Base-by-base conservation (phyloP, 2,888 invertebrate genomes). In the Selenia dentaria region DNA sequence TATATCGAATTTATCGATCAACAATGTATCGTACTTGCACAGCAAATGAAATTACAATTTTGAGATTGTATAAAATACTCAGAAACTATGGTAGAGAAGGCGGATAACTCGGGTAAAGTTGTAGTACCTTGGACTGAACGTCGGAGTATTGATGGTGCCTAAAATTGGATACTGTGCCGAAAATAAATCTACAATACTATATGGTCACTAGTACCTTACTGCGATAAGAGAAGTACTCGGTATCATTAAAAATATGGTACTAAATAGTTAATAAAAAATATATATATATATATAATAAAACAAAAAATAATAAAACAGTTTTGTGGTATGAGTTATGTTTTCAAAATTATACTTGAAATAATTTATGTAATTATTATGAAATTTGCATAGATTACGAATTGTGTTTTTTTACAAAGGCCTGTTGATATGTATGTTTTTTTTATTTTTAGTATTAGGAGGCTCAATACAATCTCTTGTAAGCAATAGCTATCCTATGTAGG, bases 41-140 rank as follows among this genome's bases (percentile, higher is more conserved):
- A n/a, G n/a, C n/a, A n/a, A n/a, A n/a, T 27, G 52, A 50, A 54
- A 54, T 54, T 57, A 0, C 31, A 54, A 57, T 54, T 50, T 52
- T 57, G 43, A 13, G 10, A 22, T 35, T 36, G 26, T 22, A 35
- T 43, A 13, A 31, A 42, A 42, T 27, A 22, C 34, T 50, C 37
- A 44, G 35, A 14, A 39, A 8, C 11, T 28, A 25, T 28, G 20
- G 20, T 10, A 8, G n/a, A n/a, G 27, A 36, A 27, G 27, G 18
- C 5, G 10, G 8, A 2, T 25, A 35, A 10, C 3, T 24, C 13
- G 22, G 11, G 8, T 20, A 11, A 11, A 32, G 24, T 20, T 20
- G n/a, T n/a, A n/a, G n/a, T n/a, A n/a, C n/a, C n/a, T n/a, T n/a
- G n/a, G n/a, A n/a, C n/a, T n/a, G n/a, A n/a, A n/a, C n/a, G n/a